These are phyloP conservation scores for Mactromeris polynyma DNA, from an alignment of 2,888 invertebrate species.

Conservation along the genomic window DNA sequence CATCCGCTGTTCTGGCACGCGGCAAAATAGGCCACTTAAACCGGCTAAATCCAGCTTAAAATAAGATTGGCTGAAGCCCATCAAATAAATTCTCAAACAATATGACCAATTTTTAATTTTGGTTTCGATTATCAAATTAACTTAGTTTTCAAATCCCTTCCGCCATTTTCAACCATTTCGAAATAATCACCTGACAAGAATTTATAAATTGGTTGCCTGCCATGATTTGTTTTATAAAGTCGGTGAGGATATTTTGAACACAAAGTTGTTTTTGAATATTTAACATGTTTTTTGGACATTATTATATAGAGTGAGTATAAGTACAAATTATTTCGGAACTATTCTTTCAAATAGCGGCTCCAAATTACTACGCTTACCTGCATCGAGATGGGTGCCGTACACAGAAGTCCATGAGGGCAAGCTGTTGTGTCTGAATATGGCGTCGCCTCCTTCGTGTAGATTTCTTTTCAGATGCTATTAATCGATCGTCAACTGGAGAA, in stretches of 20 bases:
- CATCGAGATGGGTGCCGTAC: slow-evolving; percentile 25
- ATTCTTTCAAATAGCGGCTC: background rate
- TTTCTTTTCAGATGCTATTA: slow-evolving; percentile 35
- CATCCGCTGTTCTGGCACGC: background rate
- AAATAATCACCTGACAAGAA: background rate
- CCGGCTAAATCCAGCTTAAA: background rate
- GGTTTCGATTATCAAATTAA: background rate
- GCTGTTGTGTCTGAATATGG: slow-evolving; percentile 49
- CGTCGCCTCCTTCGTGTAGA: slow-evolving; percentile 33
- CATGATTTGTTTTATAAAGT: background rate
- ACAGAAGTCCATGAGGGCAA: slow-evolving; percentile 56
- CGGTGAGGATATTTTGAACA: background rate
- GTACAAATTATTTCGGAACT: background rate
- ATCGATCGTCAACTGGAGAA: slow-evolving; percentile 43
- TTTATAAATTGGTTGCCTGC: background rate
- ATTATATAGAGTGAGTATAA: background rate
- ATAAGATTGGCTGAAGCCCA: too few relatives aligned
- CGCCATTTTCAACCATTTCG: background rate
- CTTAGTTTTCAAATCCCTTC: background rate
- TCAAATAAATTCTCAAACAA: background rate
- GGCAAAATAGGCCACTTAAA: background rate
- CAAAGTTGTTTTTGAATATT: background rate
- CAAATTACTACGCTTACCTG: slow-evolving; percentile 36
- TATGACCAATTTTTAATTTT: background rate
- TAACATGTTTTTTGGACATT: background rate